These are phyloP conservation scores for Echiichthys vipera DNA, from an alignment of 2,797 vertebrate species.

Conservation along the genomic window DNA sequence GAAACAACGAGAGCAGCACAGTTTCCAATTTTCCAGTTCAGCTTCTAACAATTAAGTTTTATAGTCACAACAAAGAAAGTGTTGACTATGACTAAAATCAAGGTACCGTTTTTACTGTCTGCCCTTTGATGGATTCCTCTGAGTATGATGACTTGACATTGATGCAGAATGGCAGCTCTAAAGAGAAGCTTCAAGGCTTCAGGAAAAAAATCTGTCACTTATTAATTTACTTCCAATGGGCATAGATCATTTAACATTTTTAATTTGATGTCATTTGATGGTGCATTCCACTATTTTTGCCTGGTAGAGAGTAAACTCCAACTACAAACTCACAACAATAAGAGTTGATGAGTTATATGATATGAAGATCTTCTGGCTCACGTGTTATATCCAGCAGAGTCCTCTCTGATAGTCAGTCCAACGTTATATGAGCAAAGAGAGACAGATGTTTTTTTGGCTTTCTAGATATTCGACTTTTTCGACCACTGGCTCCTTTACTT, in stretches of 20 bases:
- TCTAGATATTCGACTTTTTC: too few relatives aligned
- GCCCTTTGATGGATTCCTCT: neutral
- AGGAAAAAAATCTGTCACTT: neutral
- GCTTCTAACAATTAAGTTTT: neutral
- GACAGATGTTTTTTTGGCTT: neutral
- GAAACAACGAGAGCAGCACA: neutral
- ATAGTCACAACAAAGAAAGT: constrained; percentile 2
- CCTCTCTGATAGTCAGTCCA: too few relatives aligned
- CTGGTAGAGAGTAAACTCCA: neutral
- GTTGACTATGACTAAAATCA: neutral
- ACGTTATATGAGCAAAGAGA: neutral
- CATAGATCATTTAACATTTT: neutral
- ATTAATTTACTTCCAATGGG: neutral
- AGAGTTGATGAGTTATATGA: neutral
- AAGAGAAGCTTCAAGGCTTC: neutral
- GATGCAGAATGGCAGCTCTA: neutral
- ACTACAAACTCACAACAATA: neutral
- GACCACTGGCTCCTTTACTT: too few relatives aligned
- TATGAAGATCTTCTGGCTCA: neutral
- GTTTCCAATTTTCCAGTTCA: neutral
- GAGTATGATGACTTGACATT: neutral
- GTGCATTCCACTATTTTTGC: neutral
- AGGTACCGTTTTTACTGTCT: neutral
- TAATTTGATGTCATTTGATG: neutral
- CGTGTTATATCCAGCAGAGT: neutral